Conservation (phyloP, 2,888 invertebrate species). For the Pristionchus fissidentatus region DNA sequence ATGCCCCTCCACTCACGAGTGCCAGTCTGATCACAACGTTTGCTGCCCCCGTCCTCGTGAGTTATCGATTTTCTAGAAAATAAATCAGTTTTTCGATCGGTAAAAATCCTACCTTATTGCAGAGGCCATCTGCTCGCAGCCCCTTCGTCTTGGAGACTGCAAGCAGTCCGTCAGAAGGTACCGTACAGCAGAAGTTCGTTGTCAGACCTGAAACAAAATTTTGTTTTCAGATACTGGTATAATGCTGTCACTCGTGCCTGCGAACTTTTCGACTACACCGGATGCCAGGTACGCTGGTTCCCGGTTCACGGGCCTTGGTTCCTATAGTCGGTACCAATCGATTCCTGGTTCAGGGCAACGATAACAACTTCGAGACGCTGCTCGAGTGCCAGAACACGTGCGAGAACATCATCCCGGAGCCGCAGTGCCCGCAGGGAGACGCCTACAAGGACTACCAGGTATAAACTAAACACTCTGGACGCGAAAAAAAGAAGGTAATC, state of each 20-base stretch:
- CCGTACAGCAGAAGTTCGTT: neutral
- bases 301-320: constrained; percentile 50
- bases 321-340: constrained; percentile 49
- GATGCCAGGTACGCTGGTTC: constrained; percentile 58
- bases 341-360: constrained; percentile 61
- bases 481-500: neutral
- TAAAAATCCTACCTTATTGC: constrained; percentile 49
- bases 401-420: constrained; percentile 74
- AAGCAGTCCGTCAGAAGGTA: constrained; percentile 70
- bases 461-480: too few species aligned
- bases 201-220: neutral
- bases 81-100: neutral
- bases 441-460: constrained; percentile 74
- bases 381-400: constrained; percentile 74
- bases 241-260: constrained; percentile 73
- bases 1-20: constrained; percentile 74
- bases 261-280: constrained; percentile 74
- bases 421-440: constrained; percentile 75
- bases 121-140: constrained; percentile 75
- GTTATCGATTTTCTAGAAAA: constrained; percentile 45
- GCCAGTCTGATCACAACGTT: constrained; percentile 74
- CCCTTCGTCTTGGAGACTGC: constrained; percentile 75
- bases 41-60: constrained; percentile 74
- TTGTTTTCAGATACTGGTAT: constrained; percentile 63
- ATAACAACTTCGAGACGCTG: constrained; percentile 74